A percentile compares a stretch with the other conserved stretches of the same genome.
Conservation (phyloP, 2,113 vertebrate species). For the Parus major region DNA sequence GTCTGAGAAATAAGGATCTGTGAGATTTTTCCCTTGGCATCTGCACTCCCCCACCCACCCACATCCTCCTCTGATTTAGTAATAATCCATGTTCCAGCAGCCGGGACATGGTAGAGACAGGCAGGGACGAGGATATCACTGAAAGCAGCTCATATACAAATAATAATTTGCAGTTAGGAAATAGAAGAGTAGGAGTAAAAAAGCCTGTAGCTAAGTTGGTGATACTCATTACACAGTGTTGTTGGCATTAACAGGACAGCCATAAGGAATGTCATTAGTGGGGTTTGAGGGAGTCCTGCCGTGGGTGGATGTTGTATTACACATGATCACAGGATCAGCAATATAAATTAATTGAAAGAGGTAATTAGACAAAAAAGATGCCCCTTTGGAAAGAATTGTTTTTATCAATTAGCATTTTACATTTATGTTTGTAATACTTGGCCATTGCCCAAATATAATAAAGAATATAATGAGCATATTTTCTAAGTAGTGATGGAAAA, state of each 20-base stretch:
- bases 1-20: not conserved
- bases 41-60: not conserved
- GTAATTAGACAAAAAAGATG: constrained; percentile 32
- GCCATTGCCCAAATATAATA: constrained; percentile 9
- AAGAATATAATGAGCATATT: constrained; percentile 26
- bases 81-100: not conserved
- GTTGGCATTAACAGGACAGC: constrained; percentile 1
- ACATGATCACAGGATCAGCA: constrained; percentile 15
- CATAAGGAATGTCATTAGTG: not conserved
- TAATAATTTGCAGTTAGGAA: not conserved
- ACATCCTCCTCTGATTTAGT: not conserved
- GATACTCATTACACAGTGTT: constrained; percentile 24
- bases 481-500: constrained; percentile 17
- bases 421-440: constrained; percentile 30
- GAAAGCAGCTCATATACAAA: not conserved
- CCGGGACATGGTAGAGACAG: not conserved
- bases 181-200: constrained; percentile 32
- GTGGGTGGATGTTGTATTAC: constrained; percentile 35
- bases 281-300: not conserved
- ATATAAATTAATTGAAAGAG: constrained; percentile 33
- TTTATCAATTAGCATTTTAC: constrained; percentile 46
- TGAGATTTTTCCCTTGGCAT: not conserved
- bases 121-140: not conserved
- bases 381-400: constrained; percentile 35
- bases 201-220: not conserved